Evolutionary conservation across 2,113 vertebrate genomes (phyloP), one percentile per base, ranked within the genome.

Genomic region (Grammatotria lemairii): DNA sequence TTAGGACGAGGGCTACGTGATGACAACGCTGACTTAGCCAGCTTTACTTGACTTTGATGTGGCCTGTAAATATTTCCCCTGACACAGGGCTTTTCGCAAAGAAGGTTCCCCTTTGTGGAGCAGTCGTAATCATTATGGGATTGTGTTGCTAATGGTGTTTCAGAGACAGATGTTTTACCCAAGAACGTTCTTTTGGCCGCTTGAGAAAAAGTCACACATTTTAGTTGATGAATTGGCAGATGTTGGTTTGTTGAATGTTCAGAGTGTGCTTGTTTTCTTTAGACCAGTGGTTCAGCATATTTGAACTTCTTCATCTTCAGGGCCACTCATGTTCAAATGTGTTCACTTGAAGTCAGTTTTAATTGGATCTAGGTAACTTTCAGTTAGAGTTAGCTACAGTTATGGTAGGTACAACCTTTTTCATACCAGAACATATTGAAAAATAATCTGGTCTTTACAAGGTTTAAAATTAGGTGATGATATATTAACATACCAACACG

Each of bases 11-110:
- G 90, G 85, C 93, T 75, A 5, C n/a, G 28, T 73, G 89, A 94
- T 93, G 94, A 95, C 93, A 95, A 87, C 93, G 91, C 80, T 9
- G 93, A 89, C 91, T 91, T 33, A 80, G 87, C 57, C 82, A 82
- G 87, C 92, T 93, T 91, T 89, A 40, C 90, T 58, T 85, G 35
- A 63, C 33, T 94, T 94, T 94, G 90, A 95, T 95, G 89, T 92
- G 90, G 90, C 87, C 90, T 87, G 90, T 88, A 93, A 94, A 95
- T 92, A 93, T 92, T 90, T 88, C 88, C 90, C 81, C 82, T 84
- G 86, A 90, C 91, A 49, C 12, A 65, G 82, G 84, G 45, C 80
- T 88, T 80, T 78, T 87, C 9, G 26, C 42, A 10, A 70, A 82
- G 78, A 91, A 86, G 91, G 86, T 84, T 87, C 65, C 47, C 75